Evolutionary conservation across 37 sponge, comb jelly and placozoan species (phyloP).

Genomic region (Amphimedon queenslandica): DNA sequence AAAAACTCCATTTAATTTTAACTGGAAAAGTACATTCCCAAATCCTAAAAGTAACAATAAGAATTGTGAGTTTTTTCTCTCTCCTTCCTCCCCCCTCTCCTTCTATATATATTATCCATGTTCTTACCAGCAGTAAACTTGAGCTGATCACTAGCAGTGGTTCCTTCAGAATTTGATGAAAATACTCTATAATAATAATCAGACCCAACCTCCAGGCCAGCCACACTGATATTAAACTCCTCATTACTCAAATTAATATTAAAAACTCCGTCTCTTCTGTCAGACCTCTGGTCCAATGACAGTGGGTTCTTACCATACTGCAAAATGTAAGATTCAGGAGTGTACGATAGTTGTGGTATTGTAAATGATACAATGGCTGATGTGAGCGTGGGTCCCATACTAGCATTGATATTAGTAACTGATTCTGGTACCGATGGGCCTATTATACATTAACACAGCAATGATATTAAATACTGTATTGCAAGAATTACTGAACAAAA

Average conservation of each 20-base stretch:
- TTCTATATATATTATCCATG: too few relatives aligned
- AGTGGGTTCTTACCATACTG: not conserved
- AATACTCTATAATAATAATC: not conserved
- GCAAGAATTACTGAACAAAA: too few relatives aligned
- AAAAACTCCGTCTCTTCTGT: not conserved
- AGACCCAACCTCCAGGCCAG: not conserved
- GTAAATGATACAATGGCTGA: not conserved
- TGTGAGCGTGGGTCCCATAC: not conserved
- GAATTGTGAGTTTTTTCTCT: too few relatives aligned
- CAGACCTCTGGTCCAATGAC: not conserved
- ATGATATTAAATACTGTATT: too few relatives aligned
- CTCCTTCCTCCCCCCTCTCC: too few relatives aligned
- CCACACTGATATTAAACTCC: not conserved
- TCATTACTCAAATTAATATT: not conserved
- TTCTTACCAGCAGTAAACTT: not conserved
- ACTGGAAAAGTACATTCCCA: not conserved
- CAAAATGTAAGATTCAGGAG: not conserved
- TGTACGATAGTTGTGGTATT: not conserved
- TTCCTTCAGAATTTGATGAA: not conserved
- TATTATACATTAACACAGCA: too few relatives aligned
- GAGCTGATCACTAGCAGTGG: not conserved
- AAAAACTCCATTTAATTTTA: not conserved
- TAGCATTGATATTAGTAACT: not conserved
- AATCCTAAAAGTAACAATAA: too few relatives aligned
- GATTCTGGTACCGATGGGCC: not conserved